A percentile compares a stretch with the other conserved stretches of the same genome.
phyloP scores from a whole-genome alignment of 2,113 vertebrate genomes.

The Aplodontia rufa region DNA sequence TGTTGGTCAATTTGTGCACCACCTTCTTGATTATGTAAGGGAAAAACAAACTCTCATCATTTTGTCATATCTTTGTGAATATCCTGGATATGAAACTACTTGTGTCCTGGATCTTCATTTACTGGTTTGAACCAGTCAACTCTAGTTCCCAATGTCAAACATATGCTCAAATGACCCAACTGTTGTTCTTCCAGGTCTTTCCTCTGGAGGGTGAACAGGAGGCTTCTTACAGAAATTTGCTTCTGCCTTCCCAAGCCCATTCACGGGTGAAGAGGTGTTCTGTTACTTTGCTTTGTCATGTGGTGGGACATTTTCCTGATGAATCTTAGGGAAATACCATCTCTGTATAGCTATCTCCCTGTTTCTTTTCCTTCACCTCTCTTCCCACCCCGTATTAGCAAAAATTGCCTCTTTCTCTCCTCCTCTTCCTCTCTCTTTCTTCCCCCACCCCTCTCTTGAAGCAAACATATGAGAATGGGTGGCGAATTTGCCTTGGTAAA shows the following conservation, averaged over 20 bases:
- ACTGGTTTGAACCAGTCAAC: background rate
- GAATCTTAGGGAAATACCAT: background rate
- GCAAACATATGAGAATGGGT: background rate
- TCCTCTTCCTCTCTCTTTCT: too few relatives aligned
- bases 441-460: background rate
- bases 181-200: background rate
- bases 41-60: background rate
- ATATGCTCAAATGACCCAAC: background rate
- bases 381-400: background rate
- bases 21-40: background rate
- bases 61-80: background rate
- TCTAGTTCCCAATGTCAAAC: constrained; percentile 24
- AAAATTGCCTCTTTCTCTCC: background rate
- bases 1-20: background rate
- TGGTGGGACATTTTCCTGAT: background rate
- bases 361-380: background rate
- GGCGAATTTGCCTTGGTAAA: constrained; percentile 33
- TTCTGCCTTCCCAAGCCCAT: background rate
- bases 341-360: background rate
- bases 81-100: background rate
- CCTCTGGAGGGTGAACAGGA: background rate
- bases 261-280: rapidly evolving
- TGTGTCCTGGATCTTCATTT: constrained; percentile 57
- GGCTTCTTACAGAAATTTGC: background rate
- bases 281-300: background rate